phyloP scores from a whole-genome alignment of 2,113 vertebrate species.

The Camelus bactrianus region DNA sequence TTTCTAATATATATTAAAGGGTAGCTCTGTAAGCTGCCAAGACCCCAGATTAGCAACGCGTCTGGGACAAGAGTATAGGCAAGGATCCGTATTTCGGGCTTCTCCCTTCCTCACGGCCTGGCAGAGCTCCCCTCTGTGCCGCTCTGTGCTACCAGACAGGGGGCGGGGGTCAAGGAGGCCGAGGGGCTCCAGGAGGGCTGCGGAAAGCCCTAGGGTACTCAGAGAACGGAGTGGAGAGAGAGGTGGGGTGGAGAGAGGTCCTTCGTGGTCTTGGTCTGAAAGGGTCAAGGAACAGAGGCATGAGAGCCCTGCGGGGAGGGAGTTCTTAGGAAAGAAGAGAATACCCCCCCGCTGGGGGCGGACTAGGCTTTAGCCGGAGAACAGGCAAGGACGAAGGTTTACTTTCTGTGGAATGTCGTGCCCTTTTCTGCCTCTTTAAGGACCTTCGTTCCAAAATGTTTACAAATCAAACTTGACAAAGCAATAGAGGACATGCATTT shows the following conservation, averaged over 20 bases:
- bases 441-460: background rate
- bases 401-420: accelerated
- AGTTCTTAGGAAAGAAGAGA: too few species aligned
- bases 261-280: background rate
- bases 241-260: background rate
- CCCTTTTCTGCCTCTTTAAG: background rate
- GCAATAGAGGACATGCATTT: background rate
- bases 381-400: background rate
- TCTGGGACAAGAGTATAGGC: background rate
- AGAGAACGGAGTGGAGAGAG: background rate
- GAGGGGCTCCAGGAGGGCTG: background rate
- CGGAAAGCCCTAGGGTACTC: accelerated
- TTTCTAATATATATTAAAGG: background rate
- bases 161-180: accelerated
- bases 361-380: background rate
- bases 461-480: background rate
- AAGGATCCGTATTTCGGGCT: background rate
- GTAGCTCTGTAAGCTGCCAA: background rate
- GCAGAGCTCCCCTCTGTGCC: background rate
- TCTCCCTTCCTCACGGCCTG: background rate
- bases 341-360: background rate
- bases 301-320: background rate
- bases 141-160: too few species aligned
- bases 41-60: background rate
- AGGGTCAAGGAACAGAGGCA: background rate